These are phyloP conservation scores for Podarcis raffonei DNA, from an alignment of 2,113 vertebrate species.

Conservation along the genomic window DNA sequence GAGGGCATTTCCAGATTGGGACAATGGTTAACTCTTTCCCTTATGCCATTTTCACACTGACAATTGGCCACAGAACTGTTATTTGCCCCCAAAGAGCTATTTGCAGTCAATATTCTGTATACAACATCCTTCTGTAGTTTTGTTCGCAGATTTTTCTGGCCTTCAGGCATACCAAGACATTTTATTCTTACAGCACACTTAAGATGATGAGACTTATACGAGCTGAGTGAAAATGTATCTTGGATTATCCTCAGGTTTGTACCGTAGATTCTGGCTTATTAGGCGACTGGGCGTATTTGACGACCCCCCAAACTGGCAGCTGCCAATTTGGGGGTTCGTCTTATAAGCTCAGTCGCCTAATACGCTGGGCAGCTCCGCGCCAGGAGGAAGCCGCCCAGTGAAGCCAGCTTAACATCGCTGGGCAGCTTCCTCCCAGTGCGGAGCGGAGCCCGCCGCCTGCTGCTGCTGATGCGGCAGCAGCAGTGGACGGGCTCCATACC, in stretches of 20 bases:
- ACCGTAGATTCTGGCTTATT: too few species aligned
- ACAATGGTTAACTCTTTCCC: background rate
- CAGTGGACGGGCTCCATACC: too few species aligned
- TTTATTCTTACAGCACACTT: conserved; percentile 20
- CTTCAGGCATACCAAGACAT: background rate
- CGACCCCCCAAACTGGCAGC: too few species aligned
- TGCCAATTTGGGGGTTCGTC: too few species aligned
- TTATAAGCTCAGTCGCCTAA: too few species aligned
- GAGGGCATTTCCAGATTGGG: background rate
- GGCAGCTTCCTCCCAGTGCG: too few species aligned
- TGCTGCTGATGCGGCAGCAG: too few species aligned
- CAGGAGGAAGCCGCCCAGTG: too few species aligned
- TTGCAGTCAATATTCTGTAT: background rate
- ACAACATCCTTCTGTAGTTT: background rate
- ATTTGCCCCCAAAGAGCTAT: background rate
- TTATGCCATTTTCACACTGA: background rate
- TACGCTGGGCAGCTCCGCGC: too few species aligned
- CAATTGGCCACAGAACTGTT: background rate
- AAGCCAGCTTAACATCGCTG: too few species aligned
- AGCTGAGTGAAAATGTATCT: background rate
- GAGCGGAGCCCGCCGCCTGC: too few species aligned
- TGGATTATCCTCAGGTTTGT: background rate
- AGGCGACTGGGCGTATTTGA: too few species aligned
- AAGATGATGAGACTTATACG: conserved; percentile 7
- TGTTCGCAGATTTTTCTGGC: background rate